Evolutionary conservation across 2,113 vertebrate species (phyloP).

Genomic region (Maccullochella peelii): DNA sequence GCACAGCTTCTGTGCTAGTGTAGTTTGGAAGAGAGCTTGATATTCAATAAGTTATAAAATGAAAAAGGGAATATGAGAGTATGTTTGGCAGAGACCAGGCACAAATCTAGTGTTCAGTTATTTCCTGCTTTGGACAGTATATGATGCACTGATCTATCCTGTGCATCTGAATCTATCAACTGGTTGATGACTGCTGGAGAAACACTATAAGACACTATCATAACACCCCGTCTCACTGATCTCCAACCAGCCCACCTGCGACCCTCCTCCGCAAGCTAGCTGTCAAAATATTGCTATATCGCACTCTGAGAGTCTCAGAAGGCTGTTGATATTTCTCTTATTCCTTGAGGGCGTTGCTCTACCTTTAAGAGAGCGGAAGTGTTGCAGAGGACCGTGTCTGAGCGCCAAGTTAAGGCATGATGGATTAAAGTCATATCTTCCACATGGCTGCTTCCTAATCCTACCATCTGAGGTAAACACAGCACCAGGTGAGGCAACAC

Average conservation of each 20-base stretch:
- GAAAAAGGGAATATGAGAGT: background rate
- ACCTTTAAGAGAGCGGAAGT: conserved; percentile 62
- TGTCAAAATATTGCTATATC: conserved; percentile 46
- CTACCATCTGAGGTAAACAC: conserved; percentile 83
- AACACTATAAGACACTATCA: conserved; percentile 2
- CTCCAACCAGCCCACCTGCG: conserved; percentile 8
- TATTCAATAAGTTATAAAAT: background rate
- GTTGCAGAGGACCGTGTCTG: conserved; percentile 60
- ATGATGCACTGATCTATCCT: background rate
- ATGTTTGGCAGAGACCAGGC: background rate
- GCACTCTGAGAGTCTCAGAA: conserved; percentile 34
- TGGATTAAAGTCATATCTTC: conserved; percentile 78
- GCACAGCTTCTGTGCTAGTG: background rate
- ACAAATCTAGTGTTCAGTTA: background rate
- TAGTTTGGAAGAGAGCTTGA: conserved; percentile 1
- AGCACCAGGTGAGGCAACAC: conserved; percentile 79
- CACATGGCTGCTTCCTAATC: conserved; percentile 79
- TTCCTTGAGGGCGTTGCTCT: conserved; percentile 55
- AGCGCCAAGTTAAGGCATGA: conserved; percentile 70
- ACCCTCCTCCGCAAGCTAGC: conserved; percentile 4
- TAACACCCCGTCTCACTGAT: conserved; percentile 1
- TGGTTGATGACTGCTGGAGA: conserved; percentile 9
- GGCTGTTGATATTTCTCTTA: conserved; percentile 54
- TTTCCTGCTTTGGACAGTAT: background rate
- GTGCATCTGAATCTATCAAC: background rate